Evolutionary conservation across 2,888 invertebrate genomes (phyloP).

Genomic region (Patella caerulea): DNA sequence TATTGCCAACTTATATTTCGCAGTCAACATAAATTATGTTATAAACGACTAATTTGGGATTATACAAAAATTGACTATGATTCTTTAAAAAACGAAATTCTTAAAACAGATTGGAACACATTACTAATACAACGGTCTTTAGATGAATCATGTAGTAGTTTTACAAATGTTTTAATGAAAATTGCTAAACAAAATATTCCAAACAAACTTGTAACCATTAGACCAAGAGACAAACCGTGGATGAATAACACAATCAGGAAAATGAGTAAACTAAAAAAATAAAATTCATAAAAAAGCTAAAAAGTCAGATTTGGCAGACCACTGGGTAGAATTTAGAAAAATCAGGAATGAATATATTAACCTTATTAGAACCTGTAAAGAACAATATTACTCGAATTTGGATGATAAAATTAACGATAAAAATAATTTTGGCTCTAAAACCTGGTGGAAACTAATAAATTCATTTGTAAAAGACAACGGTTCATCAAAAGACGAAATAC

Average conservation of each 20-base stretch:
- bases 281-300: slow-evolving; percentile 4
- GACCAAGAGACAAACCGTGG: neutral
- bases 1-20: neutral
- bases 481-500: neutral
- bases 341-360: slow-evolving; percentile 1
- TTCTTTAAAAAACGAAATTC: neutral
- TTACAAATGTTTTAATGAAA: neutral
- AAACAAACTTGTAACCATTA: neutral
- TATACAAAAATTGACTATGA: slow-evolving; percentile 2
- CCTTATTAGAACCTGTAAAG: slow-evolving; percentile 2
- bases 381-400: neutral
- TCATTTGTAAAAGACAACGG: neutral
- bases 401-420: neutral
- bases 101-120: neutral
- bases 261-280: neutral
- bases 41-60: neutral
- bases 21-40: neutral
- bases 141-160: neutral
- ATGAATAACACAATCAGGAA: slow-evolving; percentile 2
- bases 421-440: neutral
- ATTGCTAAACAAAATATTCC: slow-evolving; percentile 1
- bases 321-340: neutral
- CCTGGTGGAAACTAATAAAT: slow-evolving; percentile 2
- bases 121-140: neutral
- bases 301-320: neutral